Evolutionary conservation across 2,113 vertebrate species (phyloP), one percentile per base, ranked within the genome.

Genomic region (Varanus komodoensis): DNA sequence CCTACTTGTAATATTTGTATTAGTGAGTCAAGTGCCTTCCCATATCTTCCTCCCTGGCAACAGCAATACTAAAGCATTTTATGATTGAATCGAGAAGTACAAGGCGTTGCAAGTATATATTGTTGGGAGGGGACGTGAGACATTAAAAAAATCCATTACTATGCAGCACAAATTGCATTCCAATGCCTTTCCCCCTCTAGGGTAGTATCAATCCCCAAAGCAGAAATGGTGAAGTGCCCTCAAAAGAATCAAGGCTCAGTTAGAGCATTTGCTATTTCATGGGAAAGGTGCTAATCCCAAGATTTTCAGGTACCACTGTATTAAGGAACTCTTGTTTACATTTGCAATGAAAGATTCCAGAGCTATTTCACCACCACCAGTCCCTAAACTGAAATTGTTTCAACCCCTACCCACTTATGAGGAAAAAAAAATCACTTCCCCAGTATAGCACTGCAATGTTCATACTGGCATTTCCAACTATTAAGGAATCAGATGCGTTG

Each of bases 1-100:
- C 89, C 82, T 77, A 84, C 38, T 89, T 84, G 34, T 64, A 80
- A 48, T 50, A 38, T 79, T 85, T 90, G 61, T 80, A 80, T 25
- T 80, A 78, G 54, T 48, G n/a, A 89, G 73, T 61, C 15, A 50
- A 7, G n/a, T 80, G 77, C n/a, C 64, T 85, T 80, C n/a, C 83
- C 15, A 71, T 27, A 25, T 79, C 75, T 38, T 90, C 64, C 73
- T 80, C 8, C 48, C n/a, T 80, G 71, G 8, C 48, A 90, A 79
- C 77, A 89, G 38, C 57, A 90, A 52, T 48, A 90, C 75, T 57
- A 74, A 23, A 78, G 61, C 61, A 27, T 57, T 71, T 86, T 90
- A 79, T 83, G 71, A 44, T 69, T 80, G 34, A 15, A 79, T 21
- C 57, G 38, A 84, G 48, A 50, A 23, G 32, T 8, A n/a, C 14